Base-by-base conservation (phyloP, 2,888 invertebrate genomes). In the Drosophila formosana region DNA sequence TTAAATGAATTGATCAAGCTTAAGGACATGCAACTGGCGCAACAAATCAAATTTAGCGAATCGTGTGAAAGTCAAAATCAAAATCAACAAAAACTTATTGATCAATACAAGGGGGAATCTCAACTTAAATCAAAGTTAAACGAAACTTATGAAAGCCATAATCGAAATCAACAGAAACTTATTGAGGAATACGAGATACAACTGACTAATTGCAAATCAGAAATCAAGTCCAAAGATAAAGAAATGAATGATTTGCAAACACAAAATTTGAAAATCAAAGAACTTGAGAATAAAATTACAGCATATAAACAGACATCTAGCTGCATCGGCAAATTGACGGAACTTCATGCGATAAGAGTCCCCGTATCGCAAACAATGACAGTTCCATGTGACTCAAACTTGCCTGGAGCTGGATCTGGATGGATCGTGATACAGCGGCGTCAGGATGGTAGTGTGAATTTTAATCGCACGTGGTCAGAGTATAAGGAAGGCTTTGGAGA, bases 401-500 rank as follows among this genome's bases (percentile, higher is more conserved):
- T 63, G 2, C 30, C 30, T 4, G 63, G 18, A 0, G 55, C 37
- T 6, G 63, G 45, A 0, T 95, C 95, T 0, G 95, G 95, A 5
- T 95, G 95, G 95, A 94, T 95, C 53, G 94, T 95, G 93, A 94
- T 55, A 92, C 95, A 95, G 87, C 94, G 94, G 72, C 93, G 95
- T 28, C 93, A 93, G 70, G 94, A 95, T 72, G 95, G 95, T 0
- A 92, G 93, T 1, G 94, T 95, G 85, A 94, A 95, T 78, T 96
- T 96, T 87, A 94, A 94, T 80, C 93, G 94, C 70, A 89, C 92
- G 50, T 96, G 95, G 95, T 83, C 93, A 0, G 94, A 95, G 57
- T 96, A 95, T 86, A 94, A 94, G 75, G 87, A 93, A 43, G 96
- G 96, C 3, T 96, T 96, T 82, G 96, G 95, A 0, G 94, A 95